phyloP scores from a whole-genome alignment of 2,888 invertebrate genomes.

The Nezara viridula region DNA sequence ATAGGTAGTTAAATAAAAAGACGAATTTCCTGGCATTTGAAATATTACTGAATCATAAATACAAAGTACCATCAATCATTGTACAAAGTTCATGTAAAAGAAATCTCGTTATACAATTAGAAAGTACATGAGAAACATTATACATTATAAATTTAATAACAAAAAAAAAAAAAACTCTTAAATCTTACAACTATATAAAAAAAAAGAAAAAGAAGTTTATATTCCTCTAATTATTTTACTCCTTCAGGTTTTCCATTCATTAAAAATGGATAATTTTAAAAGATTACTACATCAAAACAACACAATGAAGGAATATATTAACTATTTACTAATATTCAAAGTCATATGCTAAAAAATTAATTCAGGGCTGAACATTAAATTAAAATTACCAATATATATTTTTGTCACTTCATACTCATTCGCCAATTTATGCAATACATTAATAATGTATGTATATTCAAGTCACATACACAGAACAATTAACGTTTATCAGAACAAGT shows the following conservation, averaged over 20 bases:
- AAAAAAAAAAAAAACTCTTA: constrained; percentile 22
- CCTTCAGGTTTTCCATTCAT: background rate
- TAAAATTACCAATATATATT: constrained; percentile 36
- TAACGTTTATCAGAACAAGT: constrained; percentile 47
- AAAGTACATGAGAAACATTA: constrained; percentile 30
- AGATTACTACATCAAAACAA: constrained; percentile 41
- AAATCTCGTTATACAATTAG: constrained; percentile 43
- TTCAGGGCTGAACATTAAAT: constrained; percentile 37
- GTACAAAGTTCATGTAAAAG: constrained; percentile 52
- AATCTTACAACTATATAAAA: constrained; percentile 47
- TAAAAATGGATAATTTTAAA: constrained; percentile 14
- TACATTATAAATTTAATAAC: constrained; percentile 39
- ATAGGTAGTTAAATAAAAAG: constrained; percentile 42
- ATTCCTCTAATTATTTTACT: constrained; percentile 28
- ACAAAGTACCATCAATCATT: constrained; percentile 53
- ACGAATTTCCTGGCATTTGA: constrained; percentile 12
- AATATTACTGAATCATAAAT: constrained; percentile 55
- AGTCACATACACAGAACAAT: constrained; percentile 32
- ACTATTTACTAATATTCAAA: constrained; percentile 40
- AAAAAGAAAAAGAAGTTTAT: constrained; percentile 29
- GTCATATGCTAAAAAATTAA: constrained; percentile 44
- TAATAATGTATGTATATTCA: constrained; percentile 13
- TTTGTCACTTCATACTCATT: constrained; percentile 37
- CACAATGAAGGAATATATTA: constrained; percentile 45
- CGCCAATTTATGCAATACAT: constrained; percentile 32